Percentiles rank a stretch among this genome's conserved stretches.
Evolutionary conservation across 2,797 vertebrate genomes (phyloP).

Genomic region (Rhinoraja longicauda): DNA sequence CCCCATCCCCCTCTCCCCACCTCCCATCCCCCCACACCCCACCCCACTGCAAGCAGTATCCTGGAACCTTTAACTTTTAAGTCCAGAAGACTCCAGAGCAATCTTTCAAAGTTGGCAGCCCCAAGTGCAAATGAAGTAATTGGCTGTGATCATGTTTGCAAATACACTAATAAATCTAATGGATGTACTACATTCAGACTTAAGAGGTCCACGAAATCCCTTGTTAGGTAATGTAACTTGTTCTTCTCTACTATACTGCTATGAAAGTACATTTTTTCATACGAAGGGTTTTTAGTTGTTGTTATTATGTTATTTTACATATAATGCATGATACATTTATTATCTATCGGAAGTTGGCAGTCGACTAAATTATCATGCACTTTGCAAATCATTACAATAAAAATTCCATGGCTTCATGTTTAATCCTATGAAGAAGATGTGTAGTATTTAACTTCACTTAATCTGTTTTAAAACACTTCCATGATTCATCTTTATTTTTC

Average conservation of each 20-base stretch:
- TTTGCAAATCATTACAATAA: not conserved
- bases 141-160: not conserved
- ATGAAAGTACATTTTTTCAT: not conserved
- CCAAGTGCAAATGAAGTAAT: not conserved
- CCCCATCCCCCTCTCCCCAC: no score
- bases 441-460: not conserved
- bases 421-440: not conserved
- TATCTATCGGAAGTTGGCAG: not conserved
- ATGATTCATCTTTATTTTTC: not conserved
- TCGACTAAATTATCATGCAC: not conserved
- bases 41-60: no score
- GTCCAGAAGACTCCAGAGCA: not conserved
- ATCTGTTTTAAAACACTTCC: not conserved
- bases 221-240: not conserved
- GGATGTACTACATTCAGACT: not conserved
- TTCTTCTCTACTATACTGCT: not conserved
- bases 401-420: not conserved
- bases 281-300: not conserved
- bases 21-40: no score
- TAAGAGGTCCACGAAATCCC: not conserved
- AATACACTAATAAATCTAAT: not conserved
- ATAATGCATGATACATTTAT: not conserved
- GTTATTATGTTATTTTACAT: no score
- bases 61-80: not conserved
- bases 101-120: not conserved